Evolutionary conservation across 2,113 vertebrate genomes (phyloP), one percentile per base, ranked within the genome.

Genomic region (Actenoides lindsayi): DNA sequence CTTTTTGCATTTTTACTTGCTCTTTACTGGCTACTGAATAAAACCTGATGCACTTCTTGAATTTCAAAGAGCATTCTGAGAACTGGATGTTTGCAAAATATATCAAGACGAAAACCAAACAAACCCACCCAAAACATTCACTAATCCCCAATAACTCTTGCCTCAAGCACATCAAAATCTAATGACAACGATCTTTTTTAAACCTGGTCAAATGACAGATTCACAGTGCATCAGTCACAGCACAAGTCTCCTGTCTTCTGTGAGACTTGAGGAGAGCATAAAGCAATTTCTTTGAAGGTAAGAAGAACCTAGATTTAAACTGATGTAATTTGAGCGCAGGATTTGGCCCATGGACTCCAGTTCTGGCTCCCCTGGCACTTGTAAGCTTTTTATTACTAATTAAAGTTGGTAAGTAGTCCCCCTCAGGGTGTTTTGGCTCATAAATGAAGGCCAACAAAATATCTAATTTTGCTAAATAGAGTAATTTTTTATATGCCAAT

Each of bases 401-500:
- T 96, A 97, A 96, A 93, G 80, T 94, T 93, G 86, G 90, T 95
- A 95, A 97, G 96, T 96, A 93, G 91, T 94, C 69, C 95, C 96
- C 94, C 83, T 96, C 73, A 95, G 96, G 94, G 90, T 95, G 90
- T 95, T 96, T 95, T 96, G 96, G 92, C 91, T 96, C 91, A 92
- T 95, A 96, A 96, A 96, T 91, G 92, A 92, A 94, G 96, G 96
- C 96, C 94, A 96, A 94, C 92, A 93, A 96, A 96, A 96, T 97
- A 96, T 76, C 92, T 96, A 95, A 95, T 96, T 96, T 97, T 92
- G 84, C 92, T 97, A 97, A 95, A 95, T 87, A 84, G 95, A 94
- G 90, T 93, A 95, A 94, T 95, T 94, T 96, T 96, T 94, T 91
- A 97, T 95, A 93, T 89, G 95, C 94, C 95, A 96, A 85, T 64